These are phyloP conservation scores for Distichodus sexfasciatus DNA, from an alignment of 2,797 vertebrate genomes.

Conservation along the genomic window DNA sequence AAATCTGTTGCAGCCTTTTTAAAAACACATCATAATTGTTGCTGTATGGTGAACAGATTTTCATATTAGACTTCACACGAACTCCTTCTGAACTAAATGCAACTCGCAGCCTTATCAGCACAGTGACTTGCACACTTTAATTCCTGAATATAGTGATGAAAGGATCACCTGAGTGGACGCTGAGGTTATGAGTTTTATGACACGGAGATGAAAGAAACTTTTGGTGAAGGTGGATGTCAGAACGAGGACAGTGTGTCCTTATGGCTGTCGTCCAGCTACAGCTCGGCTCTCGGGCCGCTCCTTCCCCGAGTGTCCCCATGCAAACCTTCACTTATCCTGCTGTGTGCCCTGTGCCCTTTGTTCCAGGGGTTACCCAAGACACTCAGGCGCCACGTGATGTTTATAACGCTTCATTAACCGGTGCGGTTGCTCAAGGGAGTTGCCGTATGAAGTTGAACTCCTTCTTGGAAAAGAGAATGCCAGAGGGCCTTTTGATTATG, in stretches of 20 bases:
- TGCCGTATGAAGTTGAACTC: neutral
- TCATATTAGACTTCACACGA: neutral
- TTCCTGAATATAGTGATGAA: neutral
- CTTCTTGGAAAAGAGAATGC: neutral
- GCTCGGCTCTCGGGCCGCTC: conserved; percentile 2
- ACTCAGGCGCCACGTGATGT: conserved; percentile 4
- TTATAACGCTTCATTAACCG: conserved; percentile 3
- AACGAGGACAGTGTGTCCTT: neutral
- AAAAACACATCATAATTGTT: neutral
- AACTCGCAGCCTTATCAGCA: too few species aligned
- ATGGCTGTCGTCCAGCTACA: neutral
- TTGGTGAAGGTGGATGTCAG: neutral
- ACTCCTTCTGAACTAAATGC: neutral
- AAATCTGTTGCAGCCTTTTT: conserved; percentile 18
- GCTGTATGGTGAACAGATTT: conserved; percentile 10
- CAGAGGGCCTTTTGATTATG: neutral
- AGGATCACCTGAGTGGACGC: neutral
- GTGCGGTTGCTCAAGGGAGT: neutral
- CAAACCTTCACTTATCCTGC: conserved; percentile 5
- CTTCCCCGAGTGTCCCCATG: conserved; percentile 1
- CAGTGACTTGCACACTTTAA: neutral
- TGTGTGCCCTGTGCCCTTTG: conserved; percentile 5
- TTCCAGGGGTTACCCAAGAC: neutral
- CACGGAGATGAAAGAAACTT: neutral
- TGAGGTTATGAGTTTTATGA: conserved; percentile 11